These are phyloP conservation scores for Yponomeuta malinellus DNA, from an alignment of 2,888 invertebrate species.

Conservation along the genomic window DNA sequence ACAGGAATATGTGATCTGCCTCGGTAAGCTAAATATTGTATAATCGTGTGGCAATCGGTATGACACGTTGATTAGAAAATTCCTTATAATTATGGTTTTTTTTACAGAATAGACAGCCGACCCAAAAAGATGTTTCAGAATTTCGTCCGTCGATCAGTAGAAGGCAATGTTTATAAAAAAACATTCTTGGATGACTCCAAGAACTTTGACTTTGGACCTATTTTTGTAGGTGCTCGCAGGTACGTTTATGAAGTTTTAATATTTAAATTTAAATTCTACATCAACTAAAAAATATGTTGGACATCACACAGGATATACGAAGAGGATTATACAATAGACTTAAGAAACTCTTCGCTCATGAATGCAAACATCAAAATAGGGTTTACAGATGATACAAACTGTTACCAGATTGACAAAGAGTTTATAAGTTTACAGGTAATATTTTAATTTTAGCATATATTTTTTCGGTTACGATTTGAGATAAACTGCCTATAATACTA, in stretches of 20 bases:
- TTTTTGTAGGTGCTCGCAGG: conserved; percentile 56
- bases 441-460: neutral
- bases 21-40: conserved; percentile 36
- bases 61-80: too few species aligned
- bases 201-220: conserved; percentile 64
- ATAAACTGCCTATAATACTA: neutral
- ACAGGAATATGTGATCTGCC: conserved; percentile 61
- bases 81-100: too few species aligned
- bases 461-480: neutral
- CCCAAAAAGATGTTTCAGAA: conserved; percentile 68
- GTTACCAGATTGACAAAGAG: conserved; percentile 63
- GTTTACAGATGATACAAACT: conserved; percentile 53
- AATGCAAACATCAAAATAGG: conserved; percentile 62
- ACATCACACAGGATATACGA: conserved; percentile 52
- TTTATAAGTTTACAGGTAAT: conserved; percentile 49
- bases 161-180: conserved; percentile 53
- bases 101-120: conserved; percentile 56
- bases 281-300: too few species aligned
- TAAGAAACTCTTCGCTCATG: conserved; percentile 73
- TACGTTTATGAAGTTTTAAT: conserved; percentile 20
- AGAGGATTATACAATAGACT: conserved; percentile 61
- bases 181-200: conserved; percentile 63
- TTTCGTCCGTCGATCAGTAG: conserved; percentile 54
- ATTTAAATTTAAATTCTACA: too few species aligned
- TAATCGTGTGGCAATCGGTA: neutral